A percentile compares a stretch with the other conserved stretches of the same genome.
Conservation (phyloP, 2,113 vertebrate genomes). For the Myrmecobius fasciatus region DNA sequence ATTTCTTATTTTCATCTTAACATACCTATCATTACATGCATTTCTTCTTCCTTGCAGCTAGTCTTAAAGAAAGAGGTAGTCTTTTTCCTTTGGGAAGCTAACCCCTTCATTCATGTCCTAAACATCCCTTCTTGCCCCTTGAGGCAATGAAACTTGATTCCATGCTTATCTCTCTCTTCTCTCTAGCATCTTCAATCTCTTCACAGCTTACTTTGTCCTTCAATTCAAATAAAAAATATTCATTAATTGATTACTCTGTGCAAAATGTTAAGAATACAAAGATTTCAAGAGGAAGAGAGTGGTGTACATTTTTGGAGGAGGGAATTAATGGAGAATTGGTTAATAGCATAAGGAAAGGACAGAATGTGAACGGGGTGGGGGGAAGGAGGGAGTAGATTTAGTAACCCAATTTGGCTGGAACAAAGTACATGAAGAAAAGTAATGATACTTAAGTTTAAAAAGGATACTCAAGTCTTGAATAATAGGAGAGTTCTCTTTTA, state of each 20-base stretch:
- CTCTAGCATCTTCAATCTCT: conserved; percentile 4
- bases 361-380: not conserved
- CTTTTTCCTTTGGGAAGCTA: not conserved
- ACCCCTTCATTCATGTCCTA: not conserved
- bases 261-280: not conserved
- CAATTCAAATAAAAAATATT: not conserved
- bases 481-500: not conserved
- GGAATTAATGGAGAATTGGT: not conserved
- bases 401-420: not conserved
- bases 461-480: not conserved
- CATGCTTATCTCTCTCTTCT: conserved; percentile 16
- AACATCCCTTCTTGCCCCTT: not conserved
- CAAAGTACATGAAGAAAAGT: not conserved
- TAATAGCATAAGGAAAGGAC: not conserved
- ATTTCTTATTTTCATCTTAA: not conserved
- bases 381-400: not conserved
- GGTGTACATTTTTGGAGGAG: not conserved
- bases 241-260: not conserved
- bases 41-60: not conserved
- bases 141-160: not conserved
- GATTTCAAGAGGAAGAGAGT: not conserved
- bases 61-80: not conserved
- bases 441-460: not conserved
- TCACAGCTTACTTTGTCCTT: not conserved
- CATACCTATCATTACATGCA: conserved; percentile 16